These are phyloP conservation scores for Episyrphus balteatus DNA, from an alignment of 1,140 invertebrate genomes.

Conservation along the genomic window DNA sequence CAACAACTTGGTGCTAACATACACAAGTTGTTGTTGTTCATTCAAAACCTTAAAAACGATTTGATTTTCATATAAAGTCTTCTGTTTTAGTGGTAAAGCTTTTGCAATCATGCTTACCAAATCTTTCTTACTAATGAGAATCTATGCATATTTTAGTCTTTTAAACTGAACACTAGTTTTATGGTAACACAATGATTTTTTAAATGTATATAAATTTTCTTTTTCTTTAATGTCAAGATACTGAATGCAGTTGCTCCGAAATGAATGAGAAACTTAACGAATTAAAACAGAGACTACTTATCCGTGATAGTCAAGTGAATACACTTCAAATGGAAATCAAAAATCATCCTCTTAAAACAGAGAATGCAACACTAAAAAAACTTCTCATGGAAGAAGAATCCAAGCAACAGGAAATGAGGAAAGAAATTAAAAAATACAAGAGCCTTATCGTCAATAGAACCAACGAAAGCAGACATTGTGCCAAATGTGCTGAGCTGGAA, in stretches of 20 bases:
- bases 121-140: no score
- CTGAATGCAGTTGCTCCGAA: conserved; percentile 15
- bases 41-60: no score
- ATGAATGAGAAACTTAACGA: conserved; percentile 15
- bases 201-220: not conserved
- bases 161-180: no score
- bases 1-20: no score
- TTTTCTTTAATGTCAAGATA: conserved; percentile 5
- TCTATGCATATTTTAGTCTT: no score
- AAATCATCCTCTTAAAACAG: conserved; percentile 21
- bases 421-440: conserved; percentile 12
- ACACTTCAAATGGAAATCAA: conserved; percentile 19
- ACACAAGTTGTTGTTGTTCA: no score
- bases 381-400: conserved; percentile 12
- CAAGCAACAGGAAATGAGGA: conserved; percentile 12
- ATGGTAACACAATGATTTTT: no score
- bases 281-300: conserved; percentile 16
- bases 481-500: not conserved
- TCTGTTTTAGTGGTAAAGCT: no score
- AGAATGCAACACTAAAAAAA: conserved; percentile 21
- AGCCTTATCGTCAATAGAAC: not conserved
- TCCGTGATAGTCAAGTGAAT: conserved; percentile 19
- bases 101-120: no score
- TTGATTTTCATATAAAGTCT: no score
- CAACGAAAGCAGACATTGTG: not conserved